Percentiles rank a stretch among this genome's conserved stretches.
These are phyloP conservation scores for Chelonoidis abingdonii DNA, from an alignment of 2,113 vertebrate genomes.

Conservation along the genomic window DNA sequence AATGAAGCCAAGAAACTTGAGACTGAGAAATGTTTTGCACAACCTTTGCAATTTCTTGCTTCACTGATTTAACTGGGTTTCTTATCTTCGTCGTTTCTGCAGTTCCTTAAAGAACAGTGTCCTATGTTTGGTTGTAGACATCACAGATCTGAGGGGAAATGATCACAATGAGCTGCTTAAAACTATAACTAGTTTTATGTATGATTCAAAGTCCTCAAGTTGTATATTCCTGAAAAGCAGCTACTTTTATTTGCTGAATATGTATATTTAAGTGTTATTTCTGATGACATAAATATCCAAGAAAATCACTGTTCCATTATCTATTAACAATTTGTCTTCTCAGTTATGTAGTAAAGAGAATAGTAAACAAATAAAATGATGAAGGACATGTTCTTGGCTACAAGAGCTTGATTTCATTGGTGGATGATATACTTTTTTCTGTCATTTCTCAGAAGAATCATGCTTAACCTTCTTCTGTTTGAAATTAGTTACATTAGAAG, in stretches of 20 bases:
- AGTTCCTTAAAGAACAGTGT: not conserved
- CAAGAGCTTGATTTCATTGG: not conserved
- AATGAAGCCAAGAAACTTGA: accelerated
- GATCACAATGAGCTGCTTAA: not conserved
- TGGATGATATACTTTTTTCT: not conserved
- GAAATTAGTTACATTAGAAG: slow-evolving; percentile 54
- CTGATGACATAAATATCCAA: not conserved
- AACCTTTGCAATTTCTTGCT: not conserved
- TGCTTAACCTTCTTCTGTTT: slow-evolving; percentile 27
- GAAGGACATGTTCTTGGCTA: not conserved
- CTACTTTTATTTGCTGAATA: not conserved
- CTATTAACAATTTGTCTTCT: not conserved
- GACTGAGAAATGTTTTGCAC: not conserved
- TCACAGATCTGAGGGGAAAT: not conserved
- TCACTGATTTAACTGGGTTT: not conserved
- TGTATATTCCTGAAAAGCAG: not conserved
- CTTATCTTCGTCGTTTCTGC: not conserved
- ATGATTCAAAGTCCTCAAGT: not conserved
- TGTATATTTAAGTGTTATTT: not conserved
- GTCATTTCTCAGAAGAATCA: slow-evolving; percentile 19
- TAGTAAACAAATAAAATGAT: not conserved
- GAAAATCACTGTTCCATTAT: not conserved
- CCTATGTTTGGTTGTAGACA: not conserved
- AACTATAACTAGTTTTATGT: not conserved
- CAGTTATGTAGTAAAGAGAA: not conserved